Percentiles rank a stretch among this genome's conserved stretches.
Conservation (phyloP, 2,888 invertebrate genomes). For the Athalia circularis region DNA sequence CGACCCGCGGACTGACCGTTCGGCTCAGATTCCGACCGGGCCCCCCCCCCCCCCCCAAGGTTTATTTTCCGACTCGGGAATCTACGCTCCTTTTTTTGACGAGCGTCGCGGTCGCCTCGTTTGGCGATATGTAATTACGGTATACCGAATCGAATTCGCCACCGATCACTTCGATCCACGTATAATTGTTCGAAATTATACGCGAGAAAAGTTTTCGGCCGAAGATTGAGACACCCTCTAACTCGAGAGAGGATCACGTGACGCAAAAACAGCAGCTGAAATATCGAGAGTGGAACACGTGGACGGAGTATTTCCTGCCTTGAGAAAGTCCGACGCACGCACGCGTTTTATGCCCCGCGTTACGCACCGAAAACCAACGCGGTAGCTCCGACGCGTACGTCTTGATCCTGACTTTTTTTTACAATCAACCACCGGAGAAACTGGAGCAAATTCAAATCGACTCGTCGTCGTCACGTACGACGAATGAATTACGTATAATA, state of each 20-base stretch:
- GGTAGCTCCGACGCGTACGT: neutral
- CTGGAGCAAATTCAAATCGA: constrained; percentile 32
- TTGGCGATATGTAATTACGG: no score
- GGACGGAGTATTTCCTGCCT: constrained; percentile 28
- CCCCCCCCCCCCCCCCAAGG: no score
- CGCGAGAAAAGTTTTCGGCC: neutral
- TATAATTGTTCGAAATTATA: no score
- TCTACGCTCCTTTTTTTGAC: no score
- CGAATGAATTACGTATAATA: constrained; percentile 10
- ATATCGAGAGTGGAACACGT: constrained; percentile 27
- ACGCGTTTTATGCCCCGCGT: neutral
- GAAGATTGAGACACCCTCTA: neutral
- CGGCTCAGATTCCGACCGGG: no score
- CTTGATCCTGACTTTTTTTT: neutral
- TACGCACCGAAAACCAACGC: neutral
- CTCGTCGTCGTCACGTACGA: constrained; percentile 31
- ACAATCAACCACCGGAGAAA: neutral
- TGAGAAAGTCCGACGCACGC: constrained; percentile 14
- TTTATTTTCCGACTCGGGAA: no score
- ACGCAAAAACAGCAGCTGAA: constrained; percentile 39
- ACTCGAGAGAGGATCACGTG: neutral
- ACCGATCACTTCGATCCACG: no score
- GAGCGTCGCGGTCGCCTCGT: no score
- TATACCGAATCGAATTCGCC: no score
- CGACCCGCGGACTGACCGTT: no score